These are phyloP conservation scores for Erythrolamprus reginae DNA, from an alignment of 2,113 vertebrate genomes.

Conservation along the genomic window DNA sequence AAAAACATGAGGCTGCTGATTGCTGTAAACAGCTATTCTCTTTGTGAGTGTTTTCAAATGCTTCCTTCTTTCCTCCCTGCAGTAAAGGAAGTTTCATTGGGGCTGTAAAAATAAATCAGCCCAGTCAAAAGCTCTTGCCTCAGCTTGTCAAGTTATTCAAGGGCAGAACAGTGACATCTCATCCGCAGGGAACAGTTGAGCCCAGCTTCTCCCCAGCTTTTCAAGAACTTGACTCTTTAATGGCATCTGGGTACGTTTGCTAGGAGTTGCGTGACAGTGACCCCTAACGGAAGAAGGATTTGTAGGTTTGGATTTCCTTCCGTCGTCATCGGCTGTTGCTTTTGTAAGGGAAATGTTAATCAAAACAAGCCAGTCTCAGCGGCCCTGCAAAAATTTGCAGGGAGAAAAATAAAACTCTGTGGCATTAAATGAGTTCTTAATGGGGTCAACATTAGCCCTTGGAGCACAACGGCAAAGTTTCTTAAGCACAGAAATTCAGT, in stretches of 20 bases:
- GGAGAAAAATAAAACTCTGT: not conserved
- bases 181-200: not conserved
- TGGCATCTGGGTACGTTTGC: not conserved
- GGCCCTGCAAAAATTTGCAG: not conserved
- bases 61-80: slow-evolving; percentile 32
- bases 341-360: not conserved
- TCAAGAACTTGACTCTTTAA: not conserved
- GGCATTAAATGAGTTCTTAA: not conserved
- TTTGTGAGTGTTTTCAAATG: slow-evolving; percentile 55
- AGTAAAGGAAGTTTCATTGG: slow-evolving; percentile 52
- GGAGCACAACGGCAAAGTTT: not conserved
- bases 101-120: slow-evolving; percentile 48
- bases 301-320: not conserved
- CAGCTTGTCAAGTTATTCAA: slow-evolving; percentile 36
- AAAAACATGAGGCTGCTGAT: slow-evolving; percentile 67
- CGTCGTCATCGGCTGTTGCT: not conserved
- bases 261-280: not conserved
- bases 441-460: not conserved
- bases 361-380: not conserved
- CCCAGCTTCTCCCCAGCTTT: not conserved
- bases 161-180: slow-evolving; percentile 4
- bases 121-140: slow-evolving; percentile 36
- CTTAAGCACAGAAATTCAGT: not conserved
- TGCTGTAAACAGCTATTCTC: slow-evolving; percentile 72
- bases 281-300: slow-evolving; percentile 12